Evolutionary conservation across 2,888 invertebrate genomes (phyloP).

Genomic region (Cynaeus angustus): DNA sequence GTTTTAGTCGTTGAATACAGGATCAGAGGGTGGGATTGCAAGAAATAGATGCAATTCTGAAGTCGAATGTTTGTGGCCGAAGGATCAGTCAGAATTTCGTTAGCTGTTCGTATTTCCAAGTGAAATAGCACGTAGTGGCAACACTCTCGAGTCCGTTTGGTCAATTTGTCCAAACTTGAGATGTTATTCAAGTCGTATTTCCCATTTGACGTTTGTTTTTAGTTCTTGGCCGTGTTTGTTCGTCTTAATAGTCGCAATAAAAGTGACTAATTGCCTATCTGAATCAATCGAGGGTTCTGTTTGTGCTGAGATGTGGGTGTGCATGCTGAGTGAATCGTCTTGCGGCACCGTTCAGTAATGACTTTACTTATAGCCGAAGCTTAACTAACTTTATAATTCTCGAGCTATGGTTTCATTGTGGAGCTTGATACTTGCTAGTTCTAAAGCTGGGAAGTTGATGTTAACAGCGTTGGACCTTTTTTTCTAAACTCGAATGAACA

Average conservation of each 20-base stretch:
- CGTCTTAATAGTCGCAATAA: conserved; percentile 30
- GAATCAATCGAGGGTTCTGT: conserved; percentile 30
- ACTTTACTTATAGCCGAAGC: conserved; percentile 43
- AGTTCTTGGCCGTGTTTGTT: conserved; percentile 28
- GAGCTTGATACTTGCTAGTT: conserved; percentile 48
- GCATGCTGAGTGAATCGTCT: too few species aligned
- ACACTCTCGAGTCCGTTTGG: conserved; percentile 29
- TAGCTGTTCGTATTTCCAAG: conserved; percentile 52
- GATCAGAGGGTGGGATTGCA: conserved; percentile 38
- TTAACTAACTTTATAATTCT: conserved; percentile 51
- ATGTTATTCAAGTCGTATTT: conserved; percentile 35
- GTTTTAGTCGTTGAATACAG: conserved; percentile 35
- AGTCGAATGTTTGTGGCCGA: conserved; percentile 53
- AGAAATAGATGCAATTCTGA: conserved; percentile 54
- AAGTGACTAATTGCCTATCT: conserved; percentile 25
- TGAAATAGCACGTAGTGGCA: conserved; percentile 53
- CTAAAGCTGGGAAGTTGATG: conserved; percentile 46
- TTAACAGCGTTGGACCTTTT: conserved; percentile 49
- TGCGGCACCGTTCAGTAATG: conserved; percentile 25
- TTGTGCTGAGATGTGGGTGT: conserved; percentile 1
- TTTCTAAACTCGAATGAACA: too few species aligned
- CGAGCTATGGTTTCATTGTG: conserved; percentile 46
- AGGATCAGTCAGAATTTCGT: conserved; percentile 46
- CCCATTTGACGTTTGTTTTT: conserved; percentile 31
- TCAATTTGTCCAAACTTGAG: conserved; percentile 45